These are phyloP conservation scores for Tupiocoris notatus DNA, from an alignment of 2,888 invertebrate genomes.

Conservation along the genomic window DNA sequence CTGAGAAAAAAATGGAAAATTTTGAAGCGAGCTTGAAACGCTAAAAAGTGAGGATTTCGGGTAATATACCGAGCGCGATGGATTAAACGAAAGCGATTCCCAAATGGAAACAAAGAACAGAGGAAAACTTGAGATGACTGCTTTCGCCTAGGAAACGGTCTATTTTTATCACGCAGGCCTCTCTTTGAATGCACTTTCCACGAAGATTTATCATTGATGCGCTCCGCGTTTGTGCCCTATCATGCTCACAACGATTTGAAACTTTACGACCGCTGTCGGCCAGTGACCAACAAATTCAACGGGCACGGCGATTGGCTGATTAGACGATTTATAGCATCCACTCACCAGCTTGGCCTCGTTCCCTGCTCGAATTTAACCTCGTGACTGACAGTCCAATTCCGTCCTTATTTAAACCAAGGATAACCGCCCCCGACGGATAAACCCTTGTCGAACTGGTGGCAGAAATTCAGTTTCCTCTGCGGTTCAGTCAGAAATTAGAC, in stretches of 20 bases:
- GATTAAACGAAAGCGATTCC: no score
- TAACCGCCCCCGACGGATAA: neutral
- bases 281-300: slow-evolving; percentile 3
- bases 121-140: no score
- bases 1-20: no score
- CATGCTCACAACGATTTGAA: slow-evolving; percentile 13
- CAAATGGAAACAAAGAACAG: no score
- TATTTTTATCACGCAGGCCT: no score
- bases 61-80: no score
- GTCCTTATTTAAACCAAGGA: slow-evolving; percentile 32
- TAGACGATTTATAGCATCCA: slow-evolving; percentile 28
- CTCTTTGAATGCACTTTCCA: neutral
- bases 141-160: no score
- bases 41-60: no score
- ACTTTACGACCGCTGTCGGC: slow-evolving; percentile 18
- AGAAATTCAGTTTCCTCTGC: no score
- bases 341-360: slow-evolving; percentile 12
- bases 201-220: neutral
- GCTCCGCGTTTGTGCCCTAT: neutral
- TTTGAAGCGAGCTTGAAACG: no score
- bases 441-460: no score
- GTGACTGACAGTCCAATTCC: slow-evolving; percentile 31
- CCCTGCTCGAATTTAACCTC: slow-evolving; percentile 23
- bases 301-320: slow-evolving; percentile 31
- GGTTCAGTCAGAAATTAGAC: no score